Base-by-base conservation (phyloP, 1,140 invertebrate species). In the Drosophila busckii region DNA sequence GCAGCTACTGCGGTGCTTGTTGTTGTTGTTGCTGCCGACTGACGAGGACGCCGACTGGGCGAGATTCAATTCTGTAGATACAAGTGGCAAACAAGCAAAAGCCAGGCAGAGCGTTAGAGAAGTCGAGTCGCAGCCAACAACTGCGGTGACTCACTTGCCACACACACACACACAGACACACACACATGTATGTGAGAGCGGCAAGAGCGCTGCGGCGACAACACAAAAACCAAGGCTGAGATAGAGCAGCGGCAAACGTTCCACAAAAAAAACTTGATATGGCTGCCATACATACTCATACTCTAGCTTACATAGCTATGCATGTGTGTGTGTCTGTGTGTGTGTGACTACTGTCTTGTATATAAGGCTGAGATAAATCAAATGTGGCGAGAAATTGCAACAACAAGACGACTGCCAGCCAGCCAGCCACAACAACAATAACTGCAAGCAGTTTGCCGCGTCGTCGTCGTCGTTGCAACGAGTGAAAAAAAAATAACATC, bases 361-460 rank as follows among this genome's bases (percentile, higher is more conserved):
- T 59, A 80, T 80, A 80, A 82, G 62, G 70, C 76, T n/a, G 26
- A 83, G 70, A 82, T 82, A 82, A 82, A 82, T 82, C 76, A 82
- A 82, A 82, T 82, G 76, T 83, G 76, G 76, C 76, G 76, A 82
- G 70, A 82, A 82, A 82, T 82, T 82, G 76, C 76, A 82, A 83
- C 70, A 83, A 75, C 60, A 70, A 50, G 41, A 55, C 10, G 15
- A 65, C n/a, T n/a, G n/a, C 54, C 46, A 63, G 35, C 8, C 12
- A 54, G 48, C 69, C 31, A 54, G 44, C 13, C 45, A 42, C 12
- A 45, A 26, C 23, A 35, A n/a, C 13, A 20, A 23, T 28, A 40
- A n/a, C 31, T 9, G 29, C 9, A 22, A 23, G 10, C 28, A 55
- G 42, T n/a, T n/a, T n/a, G 7, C 10, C 37, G 29, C 26, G 38